Evolutionary conservation across 2,888 invertebrate species (phyloP), one percentile per base, ranked within the genome.

Genomic region (Apodemia duryi): DNA sequence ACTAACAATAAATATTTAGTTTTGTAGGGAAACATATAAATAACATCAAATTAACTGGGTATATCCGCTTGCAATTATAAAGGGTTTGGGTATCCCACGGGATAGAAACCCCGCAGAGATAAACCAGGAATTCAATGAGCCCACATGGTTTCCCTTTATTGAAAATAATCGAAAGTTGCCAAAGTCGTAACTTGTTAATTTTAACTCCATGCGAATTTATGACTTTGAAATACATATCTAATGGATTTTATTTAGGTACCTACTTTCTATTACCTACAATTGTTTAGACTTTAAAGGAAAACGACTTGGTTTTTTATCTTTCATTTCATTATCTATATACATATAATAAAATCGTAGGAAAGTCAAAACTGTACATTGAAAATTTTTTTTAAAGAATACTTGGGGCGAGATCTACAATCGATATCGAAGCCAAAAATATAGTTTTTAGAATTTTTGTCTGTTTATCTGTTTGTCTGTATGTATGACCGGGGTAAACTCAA

Each of bases 11-110:
- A 46, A 38, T 13, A 46, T 11, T 9, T 41, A 13, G n/a, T 21
- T 63, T 41, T 38, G 63, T 68, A 63, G 38, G 29, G 13, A 54
- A 41, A 63, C 63, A 63, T 46, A 46, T 46, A 46, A 46, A 46
- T 46, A 54, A 41, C 38, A 29, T 13, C 13, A 13, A 29, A 49
- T 64, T 60, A 64, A 57, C 62, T 13, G 13, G 46, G 13, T 70
- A 75, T 70, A 75, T 73, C 72, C 63, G 65, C 62, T 75, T 69
- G 69, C 65, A 69, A 71, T 74, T 78, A 73, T 73, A 77, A 83
- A 88, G 85, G 88, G 88, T 87, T 81, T 69, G 71, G 78, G 75
- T 82, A 81, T 90, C 89, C 89, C 91, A 90, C 88, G 91, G 90
- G 84, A 82, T 79, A 76, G 73, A 74, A 85, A 84, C 90, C 90